Evolutionary conservation across 2,797 vertebrate genomes (phyloP).

Genomic region (Microctenopoma stevenorrisi): DNA sequence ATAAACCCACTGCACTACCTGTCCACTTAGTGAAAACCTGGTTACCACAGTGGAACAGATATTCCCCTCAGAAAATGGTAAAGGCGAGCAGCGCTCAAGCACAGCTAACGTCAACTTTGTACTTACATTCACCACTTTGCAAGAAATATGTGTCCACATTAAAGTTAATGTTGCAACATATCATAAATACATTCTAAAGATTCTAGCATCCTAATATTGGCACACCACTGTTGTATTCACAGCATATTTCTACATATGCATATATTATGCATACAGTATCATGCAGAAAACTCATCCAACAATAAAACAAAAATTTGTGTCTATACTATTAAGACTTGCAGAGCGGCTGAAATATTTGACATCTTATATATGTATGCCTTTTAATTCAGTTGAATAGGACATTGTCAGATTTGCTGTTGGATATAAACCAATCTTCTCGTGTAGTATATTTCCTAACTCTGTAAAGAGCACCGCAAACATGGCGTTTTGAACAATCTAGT

Average conservation of each 20-base stretch:
- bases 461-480: slow-evolving; percentile 19
- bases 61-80: neutral
- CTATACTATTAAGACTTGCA: slow-evolving; percentile 39
- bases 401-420: slow-evolving; percentile 43
- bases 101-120: neutral
- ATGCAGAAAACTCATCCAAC: slow-evolving; percentile 48
- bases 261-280: slow-evolving; percentile 15
- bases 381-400: slow-evolving; percentile 29
- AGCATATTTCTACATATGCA: neutral
- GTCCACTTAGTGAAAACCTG: neutral
- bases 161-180: neutral
- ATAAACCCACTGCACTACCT: neutral
- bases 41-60: neutral
- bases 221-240: neutral
- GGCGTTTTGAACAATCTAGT: slow-evolving; percentile 48
- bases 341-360: slow-evolving; percentile 23
- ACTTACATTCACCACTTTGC: neutral
- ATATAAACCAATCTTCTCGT: slow-evolving; percentile 29
- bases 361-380: neutral
- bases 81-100: neutral
- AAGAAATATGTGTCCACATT: neutral
- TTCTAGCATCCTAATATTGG: no score
- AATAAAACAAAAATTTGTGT: slow-evolving; percentile 49
- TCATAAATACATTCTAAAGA: neutral
- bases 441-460: slow-evolving; percentile 8